Evolutionary conservation across 1,140 invertebrate species (phyloP), one percentile per base, ranked within the genome.

Genomic region (Plectrocnemia conspersa): DNA sequence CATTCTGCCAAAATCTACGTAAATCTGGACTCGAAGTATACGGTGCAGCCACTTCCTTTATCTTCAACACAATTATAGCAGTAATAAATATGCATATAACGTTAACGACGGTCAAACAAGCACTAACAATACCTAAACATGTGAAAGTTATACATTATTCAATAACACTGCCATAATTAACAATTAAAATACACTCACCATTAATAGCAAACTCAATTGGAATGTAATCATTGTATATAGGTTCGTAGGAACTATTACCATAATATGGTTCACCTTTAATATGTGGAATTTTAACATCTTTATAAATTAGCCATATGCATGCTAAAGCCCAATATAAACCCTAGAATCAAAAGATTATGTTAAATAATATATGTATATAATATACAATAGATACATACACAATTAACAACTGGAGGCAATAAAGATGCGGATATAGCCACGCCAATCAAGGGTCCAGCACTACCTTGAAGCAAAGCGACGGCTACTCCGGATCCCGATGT

Each of bases 351-450:
- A 53, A 60, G 50, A 53, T n/a, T 27, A 46, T 50, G 6, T 19
- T 44, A 19, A 9, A 44, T 44, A 9, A 44, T 24, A 44, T 10
- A 11, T 44, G 21, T 19, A 33, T 4, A 9, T 38, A 16, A 27
- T 15, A 40, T 10, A 40, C 6, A 50, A n/a, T 19, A 25, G 3
- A 49, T 65, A 77, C 80, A 81, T 74, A 88, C 86, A 65, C 85
- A 86, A 70, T 93, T 93, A 4, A 92, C 88, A 55, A 88, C 85
- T 10, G 89, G 90, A n/a, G 89, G 89, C 42, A 93, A 65, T 24
- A 92, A 71, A 1, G 89, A 92, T 1, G 90, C 89, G 2, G 89
- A 91, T 65, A 93, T 92, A 3, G 90, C 90, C 27, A 93, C 90
- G 60, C 89, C 89, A 56, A 93, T 91, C 29, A 93, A 66, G 1